Percentiles rank a stretch among this genome's conserved stretches.
These are phyloP conservation scores for Capromys pilorides DNA, from an alignment of 2,797 vertebrate species.

Conservation along the genomic window DNA sequence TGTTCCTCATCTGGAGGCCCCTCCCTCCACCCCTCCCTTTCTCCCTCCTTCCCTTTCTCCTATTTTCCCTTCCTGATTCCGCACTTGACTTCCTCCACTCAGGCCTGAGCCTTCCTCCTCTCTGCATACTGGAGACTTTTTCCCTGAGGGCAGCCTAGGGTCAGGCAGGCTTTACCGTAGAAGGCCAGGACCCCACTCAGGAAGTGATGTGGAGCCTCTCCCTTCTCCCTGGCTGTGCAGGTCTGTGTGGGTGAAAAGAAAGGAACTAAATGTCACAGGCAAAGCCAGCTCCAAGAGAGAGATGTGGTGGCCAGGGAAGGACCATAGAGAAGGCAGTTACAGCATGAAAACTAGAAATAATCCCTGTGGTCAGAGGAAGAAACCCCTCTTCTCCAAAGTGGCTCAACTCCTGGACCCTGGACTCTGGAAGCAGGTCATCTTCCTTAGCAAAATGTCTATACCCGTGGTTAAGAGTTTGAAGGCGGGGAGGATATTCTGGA, in stretches of 20 bases:
- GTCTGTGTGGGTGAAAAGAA: background rate
- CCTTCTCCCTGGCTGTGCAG: background rate
- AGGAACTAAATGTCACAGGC: too few relatives aligned
- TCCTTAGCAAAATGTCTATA: background rate
- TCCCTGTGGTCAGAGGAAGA: background rate
- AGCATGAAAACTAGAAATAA: background rate
- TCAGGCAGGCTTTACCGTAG: background rate
- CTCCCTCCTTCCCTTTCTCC: background rate
- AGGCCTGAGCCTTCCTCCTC: background rate
- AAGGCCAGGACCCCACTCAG: background rate
- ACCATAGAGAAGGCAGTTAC: background rate
- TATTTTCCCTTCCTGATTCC: background rate
- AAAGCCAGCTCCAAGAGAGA: background rate
- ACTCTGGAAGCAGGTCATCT: background rate
- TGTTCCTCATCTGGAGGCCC: fast-evolving
- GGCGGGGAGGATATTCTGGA: background rate
- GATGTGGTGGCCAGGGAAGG: background rate
- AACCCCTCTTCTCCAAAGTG: background rate
- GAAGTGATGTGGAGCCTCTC: background rate
- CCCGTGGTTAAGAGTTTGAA: background rate
- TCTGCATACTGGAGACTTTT: background rate
- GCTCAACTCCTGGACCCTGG: background rate
- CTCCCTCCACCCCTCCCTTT: background rate
- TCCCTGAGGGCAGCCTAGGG: background rate
- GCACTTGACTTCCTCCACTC: background rate